Base-by-base conservation (phyloP, 2,888 invertebrate genomes). In the Drosophila kanekoi region DNA sequence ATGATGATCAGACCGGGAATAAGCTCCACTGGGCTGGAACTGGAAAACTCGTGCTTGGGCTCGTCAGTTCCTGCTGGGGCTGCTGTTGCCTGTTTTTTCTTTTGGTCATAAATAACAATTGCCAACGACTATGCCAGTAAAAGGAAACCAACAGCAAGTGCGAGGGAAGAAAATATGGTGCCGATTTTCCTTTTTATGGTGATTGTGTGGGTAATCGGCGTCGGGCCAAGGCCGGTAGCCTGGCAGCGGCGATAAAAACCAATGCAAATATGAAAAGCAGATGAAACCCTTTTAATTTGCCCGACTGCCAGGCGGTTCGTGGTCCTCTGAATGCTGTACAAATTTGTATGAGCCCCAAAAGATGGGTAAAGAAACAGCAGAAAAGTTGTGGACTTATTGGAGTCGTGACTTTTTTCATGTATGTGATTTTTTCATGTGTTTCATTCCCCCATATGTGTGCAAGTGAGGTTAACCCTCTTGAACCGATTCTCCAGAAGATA, bases 201-300 rank as follows among this genome's bases (percentile, higher is more conserved):
- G 80, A 77, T 74, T 83, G 72, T 89, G 87, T 83, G 86, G 88
- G 72, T 88, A 82, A 86, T 67, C 59, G 67, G 58, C 53, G 48
- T 23, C 44, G 77, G 77, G 69, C 40, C 51, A 69, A 58, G 20
- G 35, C 43, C 54, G 43, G 38, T 23, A 33, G 61, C 49, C 63
- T 68, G 73, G 43, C 14, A 41, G 54, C 33, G 52, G 48, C 79
- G 79, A 73, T 71, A 71, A 81, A 82, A 72, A 71, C 80, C 81
- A 65, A 69, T 77, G 80, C 87, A 84, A 84, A 84, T 77, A 80
- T 87, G 72, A 82, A 88, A 77, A 66, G 72, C 74, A 77, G 80
- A 79, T 72, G 81, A 88, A 84, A 83, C 82, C 87, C 87, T 84
- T 84, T 88, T 88, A 84, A 84, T 88, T 84, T 84, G 72, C 59